Conservation (phyloP, 1,140 invertebrate genomes). For the Zaprionus tsacasi region DNA sequence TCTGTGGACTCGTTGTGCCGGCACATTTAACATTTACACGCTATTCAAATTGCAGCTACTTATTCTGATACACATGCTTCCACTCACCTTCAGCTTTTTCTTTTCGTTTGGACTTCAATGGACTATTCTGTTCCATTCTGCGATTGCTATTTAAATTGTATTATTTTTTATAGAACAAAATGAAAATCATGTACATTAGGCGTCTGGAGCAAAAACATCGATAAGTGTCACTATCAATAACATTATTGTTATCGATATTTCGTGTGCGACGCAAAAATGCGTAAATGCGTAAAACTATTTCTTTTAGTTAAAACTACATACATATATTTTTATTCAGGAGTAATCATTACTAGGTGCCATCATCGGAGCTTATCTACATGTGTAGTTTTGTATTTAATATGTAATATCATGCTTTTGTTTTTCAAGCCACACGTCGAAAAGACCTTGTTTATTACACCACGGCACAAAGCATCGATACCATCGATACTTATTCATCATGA, state of each 20-base stretch:
- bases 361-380: too few species aligned
- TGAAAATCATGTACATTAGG: slow-evolving; percentile 40
- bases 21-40: slow-evolving; percentile 48
- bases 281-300: neutral
- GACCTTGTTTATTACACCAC: too few species aligned
- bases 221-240: neutral
- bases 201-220: slow-evolving; percentile 43
- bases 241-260: slow-evolving; percentile 2
- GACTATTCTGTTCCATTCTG: slow-evolving; percentile 58
- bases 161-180: slow-evolving; percentile 26
- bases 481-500: neutral
- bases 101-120: slow-evolving; percentile 57
- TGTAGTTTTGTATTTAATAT: too few species aligned
- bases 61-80: slow-evolving; percentile 39
- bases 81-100: slow-evolving; percentile 71
- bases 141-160: slow-evolving; percentile 15
- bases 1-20: slow-evolving; percentile 53
- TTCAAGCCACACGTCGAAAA: too few species aligned
- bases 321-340: too few species aligned
- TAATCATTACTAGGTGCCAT: too few species aligned
- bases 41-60: slow-evolving; percentile 30
- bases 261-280: slow-evolving; percentile 7
- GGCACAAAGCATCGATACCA: too few species aligned
- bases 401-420: too few species aligned
- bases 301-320: neutral